Conservation (phyloP, 2,888 invertebrate genomes). For the Tribolium freemani region DNA sequence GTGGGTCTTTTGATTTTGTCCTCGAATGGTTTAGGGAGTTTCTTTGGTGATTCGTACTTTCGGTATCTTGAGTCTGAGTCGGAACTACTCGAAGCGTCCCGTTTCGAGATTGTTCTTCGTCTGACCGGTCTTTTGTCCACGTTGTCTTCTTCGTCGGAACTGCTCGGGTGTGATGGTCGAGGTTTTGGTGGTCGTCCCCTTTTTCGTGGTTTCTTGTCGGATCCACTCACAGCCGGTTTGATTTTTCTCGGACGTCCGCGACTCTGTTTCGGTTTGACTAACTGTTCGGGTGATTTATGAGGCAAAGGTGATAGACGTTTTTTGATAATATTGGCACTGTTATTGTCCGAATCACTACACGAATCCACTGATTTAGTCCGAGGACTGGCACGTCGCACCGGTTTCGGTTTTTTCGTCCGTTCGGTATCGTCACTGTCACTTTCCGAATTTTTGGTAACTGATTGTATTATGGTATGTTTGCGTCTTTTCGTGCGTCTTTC, state of each 20-base stretch:
- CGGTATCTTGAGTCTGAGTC: slow-evolving; percentile 50
- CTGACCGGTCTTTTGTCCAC: slow-evolving; percentile 58
- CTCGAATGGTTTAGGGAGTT: slow-evolving; percentile 54
- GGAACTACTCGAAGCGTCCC: slow-evolving; percentile 55
- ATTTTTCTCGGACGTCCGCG: slow-evolving; percentile 69
- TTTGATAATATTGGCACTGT: slow-evolving; percentile 37
- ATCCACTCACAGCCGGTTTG: slow-evolving; percentile 51
- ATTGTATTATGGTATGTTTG: slow-evolving; percentile 37
- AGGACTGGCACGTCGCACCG: slow-evolving; percentile 63
- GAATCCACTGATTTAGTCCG: slow-evolving; percentile 63
- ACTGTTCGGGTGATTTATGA: slow-evolving; percentile 26
- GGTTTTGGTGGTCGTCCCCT: slow-evolving; percentile 63
- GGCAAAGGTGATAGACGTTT: slow-evolving; percentile 25
- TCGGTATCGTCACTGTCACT: slow-evolving; percentile 59
- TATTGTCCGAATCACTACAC: slow-evolving; percentile 62
- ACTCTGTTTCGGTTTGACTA: slow-evolving; percentile 59
- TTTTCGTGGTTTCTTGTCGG: slow-evolving; percentile 52
- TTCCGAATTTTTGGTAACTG: slow-evolving; percentile 54
- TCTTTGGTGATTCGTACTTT: slow-evolving; percentile 14
- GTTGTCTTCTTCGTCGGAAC: slow-evolving; percentile 64
- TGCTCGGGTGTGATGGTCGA: slow-evolving; percentile 59
- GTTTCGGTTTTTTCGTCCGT: slow-evolving; percentile 57
- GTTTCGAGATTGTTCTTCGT: slow-evolving; percentile 56
- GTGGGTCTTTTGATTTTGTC: slow-evolving; percentile 45
- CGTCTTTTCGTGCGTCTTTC: slow-evolving; percentile 49